Percentiles rank a stretch among this genome's conserved stretches.
These are phyloP conservation scores for Laterallus jamaicensis DNA, from an alignment of 2,113 vertebrate species.

Conservation along the genomic window DNA sequence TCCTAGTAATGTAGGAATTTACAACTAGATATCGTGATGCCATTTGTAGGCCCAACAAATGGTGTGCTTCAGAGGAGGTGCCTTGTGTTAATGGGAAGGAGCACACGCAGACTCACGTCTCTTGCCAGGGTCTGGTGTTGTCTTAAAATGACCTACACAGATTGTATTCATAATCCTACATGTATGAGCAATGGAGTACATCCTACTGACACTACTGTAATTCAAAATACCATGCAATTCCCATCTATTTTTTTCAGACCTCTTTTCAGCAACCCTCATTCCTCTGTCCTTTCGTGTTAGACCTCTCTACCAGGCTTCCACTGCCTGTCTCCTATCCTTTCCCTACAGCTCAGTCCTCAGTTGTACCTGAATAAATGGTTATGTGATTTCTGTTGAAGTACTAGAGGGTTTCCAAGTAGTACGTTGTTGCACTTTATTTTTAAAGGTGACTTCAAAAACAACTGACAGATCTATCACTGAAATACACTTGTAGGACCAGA, in stretches of 20 bases:
- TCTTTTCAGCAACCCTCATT: not conserved
- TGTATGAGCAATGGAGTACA: not conserved
- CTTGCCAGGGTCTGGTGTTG: not conserved
- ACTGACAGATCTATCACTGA: not conserved
- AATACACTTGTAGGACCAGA: not conserved
- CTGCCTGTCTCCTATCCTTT: not conserved
- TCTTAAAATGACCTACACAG: not conserved
- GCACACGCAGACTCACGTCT: not conserved
- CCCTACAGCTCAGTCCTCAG: not conserved
- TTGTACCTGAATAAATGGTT: not conserved
- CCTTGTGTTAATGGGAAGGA: not conserved
- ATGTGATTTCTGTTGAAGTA: not conserved
- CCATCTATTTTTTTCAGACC: not conserved
- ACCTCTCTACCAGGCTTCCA: not conserved
- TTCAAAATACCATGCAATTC: not conserved
- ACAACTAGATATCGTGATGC: not conserved
- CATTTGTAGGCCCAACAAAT: not conserved
- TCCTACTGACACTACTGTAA: not conserved
- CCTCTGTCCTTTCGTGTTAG: not conserved
- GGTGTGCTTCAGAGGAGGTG: not conserved
- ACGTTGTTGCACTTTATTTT: not conserved
- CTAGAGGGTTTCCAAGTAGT: not conserved
- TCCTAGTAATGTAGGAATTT: not conserved
- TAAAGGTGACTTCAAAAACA: not conserved
- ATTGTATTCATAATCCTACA: not conserved